These are phyloP conservation scores for Hypselothyrea guttata DNA, from an alignment of 2,888 invertebrate species.

Conservation along the genomic window DNA sequence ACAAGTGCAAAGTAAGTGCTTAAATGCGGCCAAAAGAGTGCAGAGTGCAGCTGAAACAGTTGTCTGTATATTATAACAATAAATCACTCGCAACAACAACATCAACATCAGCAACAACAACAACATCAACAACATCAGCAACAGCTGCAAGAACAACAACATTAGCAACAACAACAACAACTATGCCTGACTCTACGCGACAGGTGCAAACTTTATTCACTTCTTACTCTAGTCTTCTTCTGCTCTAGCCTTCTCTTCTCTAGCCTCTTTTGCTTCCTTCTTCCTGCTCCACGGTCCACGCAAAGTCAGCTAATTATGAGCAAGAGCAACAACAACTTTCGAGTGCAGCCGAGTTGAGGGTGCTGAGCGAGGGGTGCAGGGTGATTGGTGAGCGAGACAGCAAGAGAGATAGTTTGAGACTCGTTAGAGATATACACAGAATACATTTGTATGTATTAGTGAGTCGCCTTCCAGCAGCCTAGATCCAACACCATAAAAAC, in stretches of 20 bases:
- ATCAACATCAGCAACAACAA: slow-evolving; percentile 17
- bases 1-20: too few species aligned
- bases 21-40: too few species aligned
- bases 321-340: slow-evolving; percentile 41
- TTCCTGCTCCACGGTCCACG: slow-evolving; percentile 21
- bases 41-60: slow-evolving; percentile 11
- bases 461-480: too few species aligned
- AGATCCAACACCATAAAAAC: too few species aligned
- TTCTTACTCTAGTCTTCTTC: slow-evolving; percentile 2
- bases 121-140: slow-evolving; percentile 15
- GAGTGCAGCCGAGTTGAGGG: too few species aligned
- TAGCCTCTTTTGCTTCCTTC: not conserved
- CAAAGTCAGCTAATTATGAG: slow-evolving; percentile 68
- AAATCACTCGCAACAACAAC: slow-evolving; percentile 35
- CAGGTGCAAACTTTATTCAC: slow-evolving; percentile 34
- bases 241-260: slow-evolving; percentile 1
- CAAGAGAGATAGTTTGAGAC: too few species aligned
- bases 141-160: slow-evolving; percentile 15
- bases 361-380: too few species aligned
- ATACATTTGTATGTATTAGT: too few species aligned
- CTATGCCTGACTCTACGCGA: slow-evolving; percentile 15
- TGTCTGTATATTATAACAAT: slow-evolving; percentile 28
- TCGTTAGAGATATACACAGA: too few species aligned
- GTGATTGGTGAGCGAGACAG: too few species aligned
- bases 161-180: slow-evolving; percentile 16